Percentiles rank a stretch among this genome's conserved stretches.
phyloP scores from a whole-genome alignment of 2,797 vertebrate species.

The Hippocampus kuda region DNA sequence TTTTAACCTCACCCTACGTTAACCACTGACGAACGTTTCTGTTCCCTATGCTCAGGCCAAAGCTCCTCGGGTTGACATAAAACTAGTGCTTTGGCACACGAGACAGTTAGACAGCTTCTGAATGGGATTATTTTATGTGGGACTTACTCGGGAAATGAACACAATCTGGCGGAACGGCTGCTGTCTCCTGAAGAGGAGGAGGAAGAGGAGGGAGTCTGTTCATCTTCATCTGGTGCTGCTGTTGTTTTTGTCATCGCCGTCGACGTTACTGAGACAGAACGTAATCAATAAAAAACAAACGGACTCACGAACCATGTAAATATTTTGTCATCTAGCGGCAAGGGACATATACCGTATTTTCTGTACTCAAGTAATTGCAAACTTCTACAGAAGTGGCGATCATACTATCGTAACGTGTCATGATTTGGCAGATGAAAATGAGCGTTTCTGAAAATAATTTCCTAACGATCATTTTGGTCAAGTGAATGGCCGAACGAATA shows the following conservation, averaged over 20 bases:
- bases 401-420: too few relatives aligned
- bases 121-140: neutral
- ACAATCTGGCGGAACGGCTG: slow-evolving; percentile 13
- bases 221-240: slow-evolving; percentile 1
- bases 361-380: neutral
- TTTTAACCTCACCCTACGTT: too few relatives aligned
- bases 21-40: too few relatives aligned
- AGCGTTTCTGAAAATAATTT: too few relatives aligned
- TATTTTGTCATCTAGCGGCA: neutral
- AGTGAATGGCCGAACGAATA: too few relatives aligned
- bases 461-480: too few relatives aligned
- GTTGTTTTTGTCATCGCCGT: neutral
- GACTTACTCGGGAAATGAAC: slow-evolving; percentile 34
- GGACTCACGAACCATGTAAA: neutral
- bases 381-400: too few relatives aligned
- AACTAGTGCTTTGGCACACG: too few relatives aligned
- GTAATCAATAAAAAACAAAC: neutral
- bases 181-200: slow-evolving; percentile 24
- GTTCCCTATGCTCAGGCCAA: too few relatives aligned
- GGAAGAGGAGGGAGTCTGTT: slow-evolving; percentile 14
- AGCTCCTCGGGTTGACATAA: too few relatives aligned
- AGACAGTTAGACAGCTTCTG: too few relatives aligned
- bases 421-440: too few relatives aligned
- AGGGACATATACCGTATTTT: neutral
- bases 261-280: neutral